Evolutionary conservation across 2,888 invertebrate genomes (phyloP), one percentile per base, ranked within the genome.

Genomic region (Cheilosia variabilis): DNA sequence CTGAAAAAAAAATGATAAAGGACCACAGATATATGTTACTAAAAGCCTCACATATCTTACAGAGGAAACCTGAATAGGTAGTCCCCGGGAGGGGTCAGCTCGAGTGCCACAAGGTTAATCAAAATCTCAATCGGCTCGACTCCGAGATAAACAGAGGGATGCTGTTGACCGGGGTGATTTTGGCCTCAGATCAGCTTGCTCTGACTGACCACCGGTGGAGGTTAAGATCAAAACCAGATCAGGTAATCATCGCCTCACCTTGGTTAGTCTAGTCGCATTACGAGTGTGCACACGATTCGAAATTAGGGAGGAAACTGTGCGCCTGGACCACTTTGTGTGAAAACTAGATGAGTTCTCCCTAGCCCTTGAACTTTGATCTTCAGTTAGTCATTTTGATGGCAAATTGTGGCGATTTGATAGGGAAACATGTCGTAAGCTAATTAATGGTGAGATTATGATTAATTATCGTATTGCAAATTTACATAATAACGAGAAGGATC

Each of bases 181-280:
- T 47, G 13, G 37, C 37, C 37, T 37, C 13, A 37, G 37, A 41
- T 71, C 19, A 47, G 17, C 27, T 58, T 37, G 66, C n/a, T 34
- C 17, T 50, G 43, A 45, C 62, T 86, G 86, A 86, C 81, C 86
- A 86, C 86, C 86, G 52, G 22, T 55, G 43, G 81, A 50, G 84
- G 84, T 77, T 86, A 86, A 86, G 86, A 86, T 81, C 72, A 81
- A 86, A 86, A 86, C 86, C 76, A 86, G 86, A 86, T 86, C 86
- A 86, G 60, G 58, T 65, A 55, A 45, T 68, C 63, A 69, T 63
- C 55, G 68, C 13, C 15, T 81, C 80, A 76, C 81, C 81, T 77
- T 81, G 86, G 68, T 66, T 66, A 62, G 15, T n/a, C 6, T 66
- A 62, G 15, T n/a, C 6, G 41, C 17, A n/a, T 53, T 47, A 34